Base-by-base conservation (phyloP, 2,888 invertebrate species). In the Mesorhabditis belari region DNA sequence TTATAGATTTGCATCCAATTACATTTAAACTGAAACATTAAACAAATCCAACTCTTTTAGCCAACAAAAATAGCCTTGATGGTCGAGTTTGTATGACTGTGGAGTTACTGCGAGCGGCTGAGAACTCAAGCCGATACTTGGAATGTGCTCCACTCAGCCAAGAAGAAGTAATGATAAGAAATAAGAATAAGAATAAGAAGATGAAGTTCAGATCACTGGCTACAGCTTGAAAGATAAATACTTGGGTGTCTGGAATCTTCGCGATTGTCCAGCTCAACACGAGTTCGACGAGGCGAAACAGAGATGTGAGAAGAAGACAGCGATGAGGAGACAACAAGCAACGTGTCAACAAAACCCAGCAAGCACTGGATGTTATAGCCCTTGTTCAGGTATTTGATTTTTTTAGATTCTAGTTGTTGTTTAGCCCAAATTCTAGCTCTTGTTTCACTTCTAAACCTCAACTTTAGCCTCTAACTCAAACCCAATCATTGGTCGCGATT, bases 41-140 rank as follows among this genome's bases (percentile, higher is more conserved):
- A 35, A 35, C n/a, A 17, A 35, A 9, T n/a, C 44, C 44, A 9
- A 17, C 44, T 35, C n/a, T 35, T 35, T 35, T 35, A 35, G 44
- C 44, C 44, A 35, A 35, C 44, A 35, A 35, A 35, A n/a, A n/a
- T n/a, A n/a, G 44, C 12, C n/a, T 35, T 35, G 44, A 35, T 35
- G 73, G 73, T 0, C 62, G 68, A 57, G 69, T 75, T n/a, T 77
- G 77, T 55, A 77, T 77, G 77, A 77, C 77, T 17, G 74, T 77
- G 3, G 77, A 77, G 58, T 68, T 64, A 51, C 66, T 76, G 55
- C 63, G 67, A 49, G 58, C 67, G 6, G 70, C 74, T 17, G 67
- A 69, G 17, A 71, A 76, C 54, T 64, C 64, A 9, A 63, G 68
- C 12, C 63, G 65, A 26, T 74, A 66, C 49, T 74, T 66, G 57